phyloP scores from a whole-genome alignment of 53 echinoderm and acorn worm genomes.

The Luidia sarsii region DNA sequence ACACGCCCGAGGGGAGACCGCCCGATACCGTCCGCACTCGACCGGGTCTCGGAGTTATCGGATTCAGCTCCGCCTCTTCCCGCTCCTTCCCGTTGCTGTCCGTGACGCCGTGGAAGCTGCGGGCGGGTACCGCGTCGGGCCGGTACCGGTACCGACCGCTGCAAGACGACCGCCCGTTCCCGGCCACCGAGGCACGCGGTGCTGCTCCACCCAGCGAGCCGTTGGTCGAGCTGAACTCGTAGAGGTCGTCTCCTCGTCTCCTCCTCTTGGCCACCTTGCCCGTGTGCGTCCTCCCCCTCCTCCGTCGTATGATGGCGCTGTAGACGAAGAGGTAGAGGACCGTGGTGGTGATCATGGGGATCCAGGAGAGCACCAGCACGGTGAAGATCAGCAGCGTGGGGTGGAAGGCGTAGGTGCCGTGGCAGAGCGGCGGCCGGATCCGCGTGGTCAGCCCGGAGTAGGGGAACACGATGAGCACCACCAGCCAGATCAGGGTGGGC shows the following conservation, averaged over 20 bases:
- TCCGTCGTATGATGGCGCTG: slow-evolving; percentile 17
- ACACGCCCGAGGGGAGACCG: no score
- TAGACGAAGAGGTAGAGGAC: slow-evolving; percentile 10
- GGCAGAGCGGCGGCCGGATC: background rate
- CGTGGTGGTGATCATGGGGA: background rate
- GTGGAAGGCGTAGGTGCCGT: background rate
- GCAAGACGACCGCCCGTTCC: no score
- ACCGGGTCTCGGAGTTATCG: background rate
- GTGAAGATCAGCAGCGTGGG: background rate
- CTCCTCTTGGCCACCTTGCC: no score
- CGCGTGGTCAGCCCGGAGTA: background rate
- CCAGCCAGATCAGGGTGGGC: slow-evolving; percentile 55
- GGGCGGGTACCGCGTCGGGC: background rate
- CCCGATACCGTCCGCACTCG: no score
- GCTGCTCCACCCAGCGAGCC: no score
- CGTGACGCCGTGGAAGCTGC: background rate
- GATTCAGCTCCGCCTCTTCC: background rate
- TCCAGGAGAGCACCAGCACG: slow-evolving; percentile 5
- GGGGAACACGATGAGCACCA: slow-evolving; percentile 41
- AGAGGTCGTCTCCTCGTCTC: no score
- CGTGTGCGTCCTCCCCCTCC: background rate
- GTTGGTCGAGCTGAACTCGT: no score
- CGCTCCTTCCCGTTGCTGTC: background rate
- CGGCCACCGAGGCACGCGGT: no score
- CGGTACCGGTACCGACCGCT: no score